Evolutionary conservation across 2,888 invertebrate species (phyloP), one percentile per base, ranked within the genome.

Genomic region (Glaucopsyche alexis): DNA sequence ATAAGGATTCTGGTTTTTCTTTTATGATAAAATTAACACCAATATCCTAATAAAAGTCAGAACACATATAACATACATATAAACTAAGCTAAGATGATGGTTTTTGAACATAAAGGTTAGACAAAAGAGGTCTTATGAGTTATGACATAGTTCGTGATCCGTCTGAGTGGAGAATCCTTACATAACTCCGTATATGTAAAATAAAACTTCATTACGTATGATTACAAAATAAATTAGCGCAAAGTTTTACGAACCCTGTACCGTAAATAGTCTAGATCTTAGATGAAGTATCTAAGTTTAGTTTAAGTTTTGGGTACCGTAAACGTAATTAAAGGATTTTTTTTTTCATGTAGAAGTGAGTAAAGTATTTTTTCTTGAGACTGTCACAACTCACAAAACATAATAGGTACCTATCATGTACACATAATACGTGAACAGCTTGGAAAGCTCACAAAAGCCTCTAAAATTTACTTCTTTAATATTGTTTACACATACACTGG

Each of bases 141-240:
- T 66, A 66, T 66, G 66, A 66, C 66, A 66, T 9, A 66, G 40
- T 66, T 66, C 42, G 65, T 65, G 65, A 65, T 40, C 42, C 66
- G n/a, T 66, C 66, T 65, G 42, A 42, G 40, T 19, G 42, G 9
- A 66, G 66, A 42, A 16, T 66, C 66, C 13, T 66, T 66, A 66
- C 66, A 66, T 66, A 66, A 66, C 66, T 13, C 14, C 8, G 60
- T 66, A 40, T 66, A 66, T 42, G 66, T 42, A 16, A 55, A 29
- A 40, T 4, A 40, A 66, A 42, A 66, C 40, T 60, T n/a, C 66
- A 66, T 66, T 66, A 66, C 66, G 66, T 66, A 66, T 7, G 66
- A 66, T 66, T 66, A 66, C 66, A 42, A 66, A 66, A 66, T 66
- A 66, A 42, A 66, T 16, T 16, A 66, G 42, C 66, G 66, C n/a